Evolutionary conservation across 2,797 vertebrate genomes (phyloP), one percentile per base, ranked within the genome.

Genomic region (Columba guinea): DNA sequence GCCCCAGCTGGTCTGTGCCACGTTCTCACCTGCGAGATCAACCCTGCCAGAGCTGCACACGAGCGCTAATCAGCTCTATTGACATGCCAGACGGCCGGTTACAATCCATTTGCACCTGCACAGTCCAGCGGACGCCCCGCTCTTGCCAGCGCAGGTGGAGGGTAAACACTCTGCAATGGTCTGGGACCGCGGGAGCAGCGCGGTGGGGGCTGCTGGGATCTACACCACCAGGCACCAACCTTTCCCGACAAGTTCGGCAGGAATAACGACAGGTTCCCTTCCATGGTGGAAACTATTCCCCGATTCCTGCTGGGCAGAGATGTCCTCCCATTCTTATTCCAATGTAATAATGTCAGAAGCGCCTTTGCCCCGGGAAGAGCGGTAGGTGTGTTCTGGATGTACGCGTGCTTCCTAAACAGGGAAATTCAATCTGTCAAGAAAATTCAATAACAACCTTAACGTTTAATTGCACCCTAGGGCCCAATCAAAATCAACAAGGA

Each of bases 21-120:
- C 1, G 16, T 96, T 98, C 97, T 98, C 97, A 97, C 96, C 95
- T 94, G 37, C 84, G 62, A 79, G 90, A 90, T 97, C 87, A 87
- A 96, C 96, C 90, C 79, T 49, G 77, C 39, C 87, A 75, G 85
- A 95, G 96, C 96, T 64, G 89, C 80, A 77, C 6, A 15, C 71
- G 84, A 53, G 95, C 41, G 82, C 96, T 97, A 97, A 98, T 98
- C 95, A 95, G 95, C 90, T 91, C 95, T 94, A 89, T 77, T 97
- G 97, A 94, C 94, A 90, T 41, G 48, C 10, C 91, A 90, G 93
- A 55, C 84, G 77, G 85, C 84, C 95, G 95, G 89, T 90, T 90
- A 67, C 93, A 97, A 84, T 96, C 96, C 96, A 98, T 98, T 98
- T 97, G 97, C 98, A 98, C 98, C 96, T 97, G 87, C 93, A 95